A percentile compares a stretch with the other conserved stretches of the same genome.
Conservation (phyloP, 2,113 vertebrate species). For the Syrrhaptes paradoxus region DNA sequence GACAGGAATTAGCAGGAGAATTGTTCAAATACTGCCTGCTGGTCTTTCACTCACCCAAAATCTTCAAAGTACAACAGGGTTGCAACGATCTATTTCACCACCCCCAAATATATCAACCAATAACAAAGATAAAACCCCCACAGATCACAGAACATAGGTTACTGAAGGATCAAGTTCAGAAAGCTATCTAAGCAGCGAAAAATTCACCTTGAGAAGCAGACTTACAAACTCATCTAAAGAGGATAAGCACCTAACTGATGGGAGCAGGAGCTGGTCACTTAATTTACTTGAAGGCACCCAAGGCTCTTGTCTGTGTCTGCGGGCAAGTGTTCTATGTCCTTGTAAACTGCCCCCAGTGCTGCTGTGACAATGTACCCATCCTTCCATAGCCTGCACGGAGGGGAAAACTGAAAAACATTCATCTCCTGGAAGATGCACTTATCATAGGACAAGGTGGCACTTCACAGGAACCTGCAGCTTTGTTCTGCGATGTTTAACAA, state of each 20-base stretch:
- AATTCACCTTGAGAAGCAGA: background rate
- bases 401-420: background rate
- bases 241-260: background rate
- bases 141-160: fast-evolving
- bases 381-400: background rate
- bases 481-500: background rate
- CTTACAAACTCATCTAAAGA: background rate
- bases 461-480: background rate
- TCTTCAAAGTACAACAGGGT: background rate
- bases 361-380: too few relatives aligned
- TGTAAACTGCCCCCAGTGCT: background rate
- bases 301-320: too few relatives aligned
- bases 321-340: background rate
- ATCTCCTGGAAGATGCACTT: background rate
- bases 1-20: background rate
- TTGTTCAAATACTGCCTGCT: background rate
- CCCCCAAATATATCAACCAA: background rate
- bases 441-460: background rate
- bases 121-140: background rate
- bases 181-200: background rate
- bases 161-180: background rate
- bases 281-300: background rate
- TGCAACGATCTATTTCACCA: background rate
- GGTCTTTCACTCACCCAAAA: background rate
- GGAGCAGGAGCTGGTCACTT: background rate